Base-by-base conservation (phyloP, 23 tunicate genomes). In the Pegea sp. region DNA sequence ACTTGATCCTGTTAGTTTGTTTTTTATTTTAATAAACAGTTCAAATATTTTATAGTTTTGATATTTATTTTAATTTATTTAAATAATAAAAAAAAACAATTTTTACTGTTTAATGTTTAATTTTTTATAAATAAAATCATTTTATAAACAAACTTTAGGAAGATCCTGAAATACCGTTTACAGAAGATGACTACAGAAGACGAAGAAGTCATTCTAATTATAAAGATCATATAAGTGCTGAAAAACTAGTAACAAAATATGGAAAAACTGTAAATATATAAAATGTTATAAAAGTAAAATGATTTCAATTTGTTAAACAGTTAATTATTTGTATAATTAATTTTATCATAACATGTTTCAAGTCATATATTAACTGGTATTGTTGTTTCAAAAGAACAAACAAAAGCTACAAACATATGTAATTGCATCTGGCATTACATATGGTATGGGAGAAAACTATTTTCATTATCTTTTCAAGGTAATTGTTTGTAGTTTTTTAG, bases 101-200 rank as follows among this genome's bases (percentile, higher is more conserved):
- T 38, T 38, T 8, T 38, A 38, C 46, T 38, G 46, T 38, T 38
- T 38, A 8, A 38, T 8, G 13, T 38, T 38, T 38, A 38, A 8
- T 8, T 16, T 16, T 38, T 8, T 16, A 11, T 38, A 38, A 11
- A 24, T 51, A 11, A 0, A 20, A n/a, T 0, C 28, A 0, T 27
- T 29, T 28, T 28, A 56, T 11, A 16, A 7, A 28, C 0, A 16
- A 27, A 27, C 18, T 53, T 21, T 34, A 84, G 95, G 98, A 89
- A 54, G 98, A 89, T 49, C 76, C 98, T 0, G 98, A 89, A 43
- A 89, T 89, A 32, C 98, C 98, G 42, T 89, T 89, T 48, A 89
- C 98, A 23, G 98, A 89, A 55, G 98, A 89, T 62, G 98, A 89
- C 31, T 89, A 77, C 66, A 56, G 98, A 31, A 56, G 88, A 56